These are phyloP conservation scores for Platorchestia sp. DNA, from an alignment of 1,140 invertebrate species.

Conservation along the genomic window DNA sequence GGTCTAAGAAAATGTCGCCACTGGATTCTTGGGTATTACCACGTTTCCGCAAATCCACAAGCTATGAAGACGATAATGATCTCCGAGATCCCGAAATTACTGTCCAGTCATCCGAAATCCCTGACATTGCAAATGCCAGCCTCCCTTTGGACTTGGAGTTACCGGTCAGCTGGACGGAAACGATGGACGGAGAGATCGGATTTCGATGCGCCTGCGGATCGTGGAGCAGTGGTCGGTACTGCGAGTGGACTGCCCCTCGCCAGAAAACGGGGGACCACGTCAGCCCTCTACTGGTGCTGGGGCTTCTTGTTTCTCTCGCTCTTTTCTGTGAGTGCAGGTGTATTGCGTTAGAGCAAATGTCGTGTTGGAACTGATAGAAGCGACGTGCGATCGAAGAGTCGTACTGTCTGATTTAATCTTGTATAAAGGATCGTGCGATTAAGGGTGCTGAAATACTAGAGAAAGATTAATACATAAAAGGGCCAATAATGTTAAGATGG, in stretches of 20 bases:
- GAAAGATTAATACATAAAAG: too few species aligned
- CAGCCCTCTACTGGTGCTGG: neutral
- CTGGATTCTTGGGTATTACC: neutral
- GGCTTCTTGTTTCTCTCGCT: neutral
- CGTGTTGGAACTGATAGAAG: neutral
- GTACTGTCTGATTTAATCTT: neutral
- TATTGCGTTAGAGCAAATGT: neutral
- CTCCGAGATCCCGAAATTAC: neutral
- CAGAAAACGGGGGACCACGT: neutral
- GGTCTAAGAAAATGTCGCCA: neutral
- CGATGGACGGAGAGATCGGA: constrained; percentile 21
- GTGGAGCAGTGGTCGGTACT: constrained; percentile 40
- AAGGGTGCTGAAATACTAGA: too few species aligned
- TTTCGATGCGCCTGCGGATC: neutral
- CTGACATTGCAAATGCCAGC: neutral
- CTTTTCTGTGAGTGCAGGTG: neutral
- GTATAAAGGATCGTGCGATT: too few species aligned
- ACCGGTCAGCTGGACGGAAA: neutral
- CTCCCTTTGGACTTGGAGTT: neutral
- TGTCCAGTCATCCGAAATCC: neutral
- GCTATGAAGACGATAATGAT: neutral
- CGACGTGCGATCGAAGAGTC: neutral
- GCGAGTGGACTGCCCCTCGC: constrained; percentile 16
- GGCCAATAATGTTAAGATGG: too few species aligned
- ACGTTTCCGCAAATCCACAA: neutral